Percentiles rank a stretch among this genome's conserved stretches.
Evolutionary conservation across 1,140 invertebrate species (phyloP).

Genomic region (Bombus consobrinus): DNA sequence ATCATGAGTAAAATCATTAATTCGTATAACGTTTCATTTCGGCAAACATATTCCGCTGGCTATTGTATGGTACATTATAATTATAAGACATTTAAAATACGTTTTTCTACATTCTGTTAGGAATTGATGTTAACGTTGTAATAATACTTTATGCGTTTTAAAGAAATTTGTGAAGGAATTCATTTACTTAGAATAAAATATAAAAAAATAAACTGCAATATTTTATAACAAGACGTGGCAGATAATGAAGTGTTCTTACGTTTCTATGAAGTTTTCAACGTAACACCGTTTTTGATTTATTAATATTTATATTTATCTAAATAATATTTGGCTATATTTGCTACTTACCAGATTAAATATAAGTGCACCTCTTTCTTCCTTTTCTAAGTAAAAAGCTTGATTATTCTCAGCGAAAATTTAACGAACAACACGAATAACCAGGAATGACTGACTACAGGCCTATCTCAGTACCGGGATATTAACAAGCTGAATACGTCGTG

Average conservation of each 20-base stretch:
- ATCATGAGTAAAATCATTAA: too few relatives aligned
- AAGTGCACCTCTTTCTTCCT: background rate
- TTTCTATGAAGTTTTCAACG: background rate
- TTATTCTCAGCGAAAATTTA: conserved; percentile 9
- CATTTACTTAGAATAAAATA: background rate
- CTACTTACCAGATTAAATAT: conserved; percentile 23
- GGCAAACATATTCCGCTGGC: background rate
- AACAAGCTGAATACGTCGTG: conserved; percentile 83
- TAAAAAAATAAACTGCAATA: background rate
- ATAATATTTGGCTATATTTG: background rate
- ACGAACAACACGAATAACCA: conserved; percentile 48
- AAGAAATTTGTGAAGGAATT: background rate
- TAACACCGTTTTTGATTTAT: background rate
- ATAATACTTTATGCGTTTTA: background rate
- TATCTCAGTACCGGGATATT: conserved; percentile 78
- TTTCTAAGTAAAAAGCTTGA: background rate
- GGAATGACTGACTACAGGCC: conserved; percentile 77
- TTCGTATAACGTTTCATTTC: background rate
- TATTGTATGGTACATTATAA: background rate
- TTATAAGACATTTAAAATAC: background rate
- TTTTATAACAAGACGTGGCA: conserved; percentile 45
- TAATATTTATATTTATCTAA: background rate
- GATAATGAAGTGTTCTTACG: background rate
- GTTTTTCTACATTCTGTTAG: background rate
- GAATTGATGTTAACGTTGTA: background rate